Conservation (phyloP, 2,888 invertebrate species). For the Heliconius cydno region DNA sequence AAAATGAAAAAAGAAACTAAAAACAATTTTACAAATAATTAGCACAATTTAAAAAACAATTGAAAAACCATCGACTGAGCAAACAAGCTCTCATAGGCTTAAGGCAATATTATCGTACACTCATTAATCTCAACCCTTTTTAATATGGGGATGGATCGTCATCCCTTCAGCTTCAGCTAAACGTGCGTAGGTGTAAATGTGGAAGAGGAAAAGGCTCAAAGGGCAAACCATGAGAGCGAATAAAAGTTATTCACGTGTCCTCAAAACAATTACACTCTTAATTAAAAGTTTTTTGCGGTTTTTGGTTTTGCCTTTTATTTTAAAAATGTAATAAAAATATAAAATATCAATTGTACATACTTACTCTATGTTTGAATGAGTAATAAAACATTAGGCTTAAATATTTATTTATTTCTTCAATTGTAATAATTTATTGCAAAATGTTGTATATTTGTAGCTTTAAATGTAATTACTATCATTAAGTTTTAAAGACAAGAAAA, state of each 20-base stretch:
- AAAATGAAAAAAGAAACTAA: not conserved
- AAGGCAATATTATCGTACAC: constrained; percentile 37
- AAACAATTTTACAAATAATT: not conserved
- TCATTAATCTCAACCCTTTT: constrained; percentile 36
- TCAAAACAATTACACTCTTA: constrained; percentile 37
- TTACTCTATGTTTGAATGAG: too few relatives aligned
- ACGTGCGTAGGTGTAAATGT: constrained; percentile 40
- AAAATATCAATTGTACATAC: too few relatives aligned
- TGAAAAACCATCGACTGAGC: not conserved
- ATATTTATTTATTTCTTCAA: too few relatives aligned
- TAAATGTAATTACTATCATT: too few relatives aligned
- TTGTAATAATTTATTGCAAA: too few relatives aligned
- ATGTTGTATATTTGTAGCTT: too few relatives aligned
- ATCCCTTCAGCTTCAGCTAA: constrained; percentile 37
- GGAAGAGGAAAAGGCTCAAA: constrained; percentile 32
- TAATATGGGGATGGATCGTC: constrained; percentile 35
- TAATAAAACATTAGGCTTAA: too few relatives aligned
- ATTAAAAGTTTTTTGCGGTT: constrained; percentile 35
- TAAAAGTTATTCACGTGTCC: constrained; percentile 36
- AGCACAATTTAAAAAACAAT: not conserved
- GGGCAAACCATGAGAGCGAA: constrained; percentile 38
- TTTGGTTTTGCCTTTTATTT: constrained; percentile 3
- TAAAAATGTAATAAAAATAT: not conserved
- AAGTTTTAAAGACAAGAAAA: too few relatives aligned
- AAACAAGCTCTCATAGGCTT: constrained; percentile 15